Evolutionary conservation across 2,797 vertebrate species (phyloP).

Genomic region (Amphiprion clarkii): DNA sequence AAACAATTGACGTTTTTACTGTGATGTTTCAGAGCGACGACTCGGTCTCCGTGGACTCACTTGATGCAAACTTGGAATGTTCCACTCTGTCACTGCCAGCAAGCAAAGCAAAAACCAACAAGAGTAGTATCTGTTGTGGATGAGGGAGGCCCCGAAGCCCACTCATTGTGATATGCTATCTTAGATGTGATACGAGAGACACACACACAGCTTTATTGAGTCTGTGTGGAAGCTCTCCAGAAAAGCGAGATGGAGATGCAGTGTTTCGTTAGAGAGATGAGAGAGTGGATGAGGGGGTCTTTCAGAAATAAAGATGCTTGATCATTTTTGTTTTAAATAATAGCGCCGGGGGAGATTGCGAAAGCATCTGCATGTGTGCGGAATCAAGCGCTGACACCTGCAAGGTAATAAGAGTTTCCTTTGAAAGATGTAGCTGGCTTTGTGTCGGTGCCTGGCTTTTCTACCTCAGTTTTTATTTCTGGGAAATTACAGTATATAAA

Average conservation of each 20-base stretch:
- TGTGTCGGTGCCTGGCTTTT: constrained; percentile 14
- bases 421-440: constrained; percentile 45
- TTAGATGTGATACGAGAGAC: constrained; percentile 70
- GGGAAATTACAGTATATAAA: constrained; percentile 31
- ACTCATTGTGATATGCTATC: constrained; percentile 68
- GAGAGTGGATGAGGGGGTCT: constrained; percentile 10
- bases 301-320: constrained; percentile 56
- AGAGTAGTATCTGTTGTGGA: constrained; percentile 63
- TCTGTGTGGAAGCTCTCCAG: constrained; percentile 57
- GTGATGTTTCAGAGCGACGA: constrained; percentile 63
- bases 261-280: constrained; percentile 52
- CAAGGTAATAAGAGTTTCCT: constrained; percentile 36
- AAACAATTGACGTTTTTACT: constrained; percentile 59
- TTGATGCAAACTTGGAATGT: constrained; percentile 68
- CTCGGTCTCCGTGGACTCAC: constrained; percentile 47
- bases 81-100: constrained; percentile 57
- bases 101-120: constrained; percentile 51
- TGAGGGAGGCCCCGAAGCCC: constrained; percentile 66
- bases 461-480: constrained; percentile 25
- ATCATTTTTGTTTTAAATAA: constrained; percentile 51
- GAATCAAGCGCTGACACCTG: constrained; percentile 54
- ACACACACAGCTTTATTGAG: constrained; percentile 53
- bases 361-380: constrained; percentile 33
- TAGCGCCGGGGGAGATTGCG: constrained; percentile 24
- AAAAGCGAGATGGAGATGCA: constrained; percentile 36